Base-by-base conservation (phyloP, 2,888 invertebrate species). In the Trichopria drosophilae region DNA sequence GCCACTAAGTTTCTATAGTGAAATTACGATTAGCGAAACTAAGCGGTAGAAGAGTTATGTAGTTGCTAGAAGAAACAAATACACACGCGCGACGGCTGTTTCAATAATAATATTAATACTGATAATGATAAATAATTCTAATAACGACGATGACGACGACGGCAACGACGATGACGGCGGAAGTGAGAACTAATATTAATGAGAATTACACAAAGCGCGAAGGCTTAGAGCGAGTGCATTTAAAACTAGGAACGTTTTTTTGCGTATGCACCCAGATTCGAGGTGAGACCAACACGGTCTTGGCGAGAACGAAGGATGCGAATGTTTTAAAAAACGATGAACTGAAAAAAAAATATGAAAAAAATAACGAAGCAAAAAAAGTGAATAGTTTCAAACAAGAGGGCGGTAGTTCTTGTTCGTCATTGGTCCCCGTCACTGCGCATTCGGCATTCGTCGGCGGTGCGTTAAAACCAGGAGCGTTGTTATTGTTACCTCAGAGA, bases 11-110 rank as follows among this genome's bases (percentile, higher is more conserved):
- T 73, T 72, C 49, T 73, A 73, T 73, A 57, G 32, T 54, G 46
- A 56, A 63, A 63, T 61, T 52, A 61, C 55, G 56, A 59, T 53
- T 66, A 68, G 63, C 61, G 51, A 64, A 60, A 59, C 47, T 59
- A 57, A 59, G 54, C 55, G 57, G 61, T 71, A 72, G 70, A 55
- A 54, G 60, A 70, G 72, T 72, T 72, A 73, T 68, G 67, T 73
- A 74, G 73, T 70, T 65, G 67, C 61, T 75, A 72, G 68, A 40
- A 53, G 37, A 55, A 47, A 50, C 43, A 44, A 40, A 50, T 45
- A 63, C 61, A 60, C 60, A 62, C 67, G 68, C 68, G 69, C 69
- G 66, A 68, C 67, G 69, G 70, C 68, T 73, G 73, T 72, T 73
- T 68, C 67, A 68, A 71, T 67, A 69, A 67, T 58, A 22, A 43